phyloP scores from a whole-genome alignment of 2,888 invertebrate species.

The Scaptomyza reducta region DNA sequence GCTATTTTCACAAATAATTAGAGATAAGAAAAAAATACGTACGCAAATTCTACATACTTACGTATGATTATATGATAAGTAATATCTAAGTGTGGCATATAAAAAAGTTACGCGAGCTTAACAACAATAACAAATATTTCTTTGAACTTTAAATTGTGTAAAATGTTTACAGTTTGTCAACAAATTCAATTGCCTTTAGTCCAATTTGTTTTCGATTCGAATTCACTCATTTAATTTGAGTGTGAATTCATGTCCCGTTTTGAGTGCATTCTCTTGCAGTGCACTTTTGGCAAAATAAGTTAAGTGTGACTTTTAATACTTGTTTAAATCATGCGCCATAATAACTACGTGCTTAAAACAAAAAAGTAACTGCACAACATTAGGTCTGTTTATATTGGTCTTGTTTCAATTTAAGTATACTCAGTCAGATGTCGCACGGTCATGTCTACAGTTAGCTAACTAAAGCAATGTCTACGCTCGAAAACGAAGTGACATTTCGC shows the following conservation, averaged over 20 bases:
- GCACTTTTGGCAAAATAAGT: background rate
- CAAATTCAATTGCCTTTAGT: background rate
- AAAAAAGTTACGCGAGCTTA: background rate
- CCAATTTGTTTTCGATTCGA: no score
- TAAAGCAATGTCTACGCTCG: conserved; percentile 74
- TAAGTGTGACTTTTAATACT: background rate
- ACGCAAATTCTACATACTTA: background rate
- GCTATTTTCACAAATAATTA: background rate
- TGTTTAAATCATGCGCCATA: background rate
- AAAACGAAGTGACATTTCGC: conserved; percentile 73
- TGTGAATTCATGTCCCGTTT: background rate
- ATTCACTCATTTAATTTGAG: background rate
- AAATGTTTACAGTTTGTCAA: no score
- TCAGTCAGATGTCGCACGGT: conserved; percentile 34
- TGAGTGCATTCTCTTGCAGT: background rate
- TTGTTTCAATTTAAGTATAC: conserved; percentile 11
- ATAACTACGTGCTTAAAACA: background rate
- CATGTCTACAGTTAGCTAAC: conserved; percentile 7
- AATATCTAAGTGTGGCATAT: background rate
- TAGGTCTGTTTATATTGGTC: conserved; percentile 39
- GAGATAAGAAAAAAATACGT: no score
- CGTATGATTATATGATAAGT: conserved; percentile 1
- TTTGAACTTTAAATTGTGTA: no score
- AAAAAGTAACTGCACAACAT: conserved; percentile 11
- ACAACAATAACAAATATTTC: background rate